Evolutionary conservation across 1,140 invertebrate genomes (phyloP).

Genomic region (Solenopsis invicta): DNA sequence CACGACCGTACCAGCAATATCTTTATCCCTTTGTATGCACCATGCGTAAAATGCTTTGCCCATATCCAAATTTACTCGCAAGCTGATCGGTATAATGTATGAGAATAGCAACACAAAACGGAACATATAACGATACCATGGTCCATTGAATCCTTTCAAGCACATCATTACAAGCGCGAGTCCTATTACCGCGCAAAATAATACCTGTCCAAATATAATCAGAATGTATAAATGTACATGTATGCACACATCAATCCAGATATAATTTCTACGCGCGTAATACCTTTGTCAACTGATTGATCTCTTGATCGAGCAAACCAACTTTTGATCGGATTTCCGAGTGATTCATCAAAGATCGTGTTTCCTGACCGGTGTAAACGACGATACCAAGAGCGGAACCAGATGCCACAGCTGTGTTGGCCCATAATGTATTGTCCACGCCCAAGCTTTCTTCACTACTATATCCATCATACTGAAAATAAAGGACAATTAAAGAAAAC

Average conservation of each 20-base stretch:
- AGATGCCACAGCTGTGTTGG: constrained; percentile 99
- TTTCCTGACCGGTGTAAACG: constrained; percentile 98
- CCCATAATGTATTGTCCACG: constrained; percentile 99
- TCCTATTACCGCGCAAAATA: constrained; percentile 97
- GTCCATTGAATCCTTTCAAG: constrained; percentile 97
- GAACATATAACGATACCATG: constrained; percentile 99
- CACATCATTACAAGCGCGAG: constrained; percentile 98
- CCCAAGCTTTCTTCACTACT: constrained; percentile 94
- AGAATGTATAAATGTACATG: constrained; percentile 5
- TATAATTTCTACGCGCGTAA: constrained; percentile 6
- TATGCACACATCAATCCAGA: constrained; percentile 35
- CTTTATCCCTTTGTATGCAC: constrained; percentile 97
- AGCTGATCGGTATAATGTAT: constrained; percentile 99
- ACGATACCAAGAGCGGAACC: constrained; percentile 98
- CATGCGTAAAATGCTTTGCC: constrained; percentile 99
- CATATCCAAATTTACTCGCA: constrained; percentile 99
- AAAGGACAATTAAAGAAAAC: neutral
- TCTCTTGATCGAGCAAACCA: constrained; percentile 97
- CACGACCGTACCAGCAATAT: constrained; percentile 98
- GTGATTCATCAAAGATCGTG: constrained; percentile 99
- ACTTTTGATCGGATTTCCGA: constrained; percentile 97
- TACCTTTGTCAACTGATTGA: constrained; percentile 98
- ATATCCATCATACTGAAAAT: constrained; percentile 88
- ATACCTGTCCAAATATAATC: constrained; percentile 87
- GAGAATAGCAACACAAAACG: constrained; percentile 99